Conservation (phyloP, 1,140 invertebrate species). For the Lutraria rhynchaena region DNA sequence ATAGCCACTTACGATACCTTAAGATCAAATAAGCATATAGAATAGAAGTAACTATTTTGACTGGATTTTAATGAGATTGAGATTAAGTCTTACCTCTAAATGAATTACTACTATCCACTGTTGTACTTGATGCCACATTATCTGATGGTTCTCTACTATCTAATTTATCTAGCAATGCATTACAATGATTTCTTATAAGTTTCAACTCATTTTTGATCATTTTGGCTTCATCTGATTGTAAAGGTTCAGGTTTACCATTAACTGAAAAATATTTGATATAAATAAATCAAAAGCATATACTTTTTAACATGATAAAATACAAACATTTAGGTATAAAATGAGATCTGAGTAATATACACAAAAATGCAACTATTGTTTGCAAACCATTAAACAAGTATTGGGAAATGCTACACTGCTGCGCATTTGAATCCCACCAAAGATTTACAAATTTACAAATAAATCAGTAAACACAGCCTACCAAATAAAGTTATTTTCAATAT, state of each 20-base stretch:
- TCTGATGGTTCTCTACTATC: conserved; percentile 20
- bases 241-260: conserved; percentile 55
- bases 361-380: no score
- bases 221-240: conserved; percentile 52
- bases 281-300: no score
- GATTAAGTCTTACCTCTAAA: conserved; percentile 8
- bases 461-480: conserved; percentile 80
- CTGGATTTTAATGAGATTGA: not conserved
- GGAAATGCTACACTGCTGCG: no score
- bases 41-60: not conserved
- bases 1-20: no score
- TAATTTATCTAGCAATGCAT: conserved; percentile 45
- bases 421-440: no score
- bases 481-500: conserved; percentile 87
- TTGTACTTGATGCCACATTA: not conserved
- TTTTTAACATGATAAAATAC: no score
- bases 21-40: no score
- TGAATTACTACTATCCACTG: conserved; percentile 25
- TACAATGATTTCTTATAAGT: conserved; percentile 44
- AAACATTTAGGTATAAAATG: no score
- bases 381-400: no score
- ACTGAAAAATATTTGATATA: no score
- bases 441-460: no score
- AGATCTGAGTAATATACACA: no score
- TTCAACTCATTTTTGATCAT: conserved; percentile 46